Evolutionary conservation across 1,140 invertebrate genomes (phyloP), one percentile per base, ranked within the genome.

Genomic region (Megalonaias nervosa): DNA sequence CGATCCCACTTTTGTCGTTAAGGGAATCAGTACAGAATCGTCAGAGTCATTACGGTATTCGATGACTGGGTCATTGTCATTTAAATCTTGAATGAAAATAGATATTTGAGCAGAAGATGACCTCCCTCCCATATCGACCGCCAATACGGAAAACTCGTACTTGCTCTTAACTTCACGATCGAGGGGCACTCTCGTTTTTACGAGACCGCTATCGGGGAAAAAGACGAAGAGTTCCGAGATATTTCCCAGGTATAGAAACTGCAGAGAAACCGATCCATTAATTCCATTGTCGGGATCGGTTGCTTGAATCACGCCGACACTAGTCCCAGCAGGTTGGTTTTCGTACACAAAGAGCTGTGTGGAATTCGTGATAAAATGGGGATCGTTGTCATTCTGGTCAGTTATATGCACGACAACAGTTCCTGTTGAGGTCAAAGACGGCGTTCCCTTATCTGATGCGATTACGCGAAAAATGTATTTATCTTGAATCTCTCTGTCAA

Each of bases 361-460:
- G 57, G 76, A 71, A 58, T 78, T 60, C 6, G 15, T 16, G 21
- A n/a, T 21, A 72, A 78, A 78, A n/a, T 55, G 60, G 1, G 76
- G 76, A 56, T 71, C 76, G 74, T 78, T 78, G 48, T 78, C 76
- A 69, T 78, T 78, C n/a, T 68, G 19, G 62, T 78, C 76, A 15
- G 26, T 57, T 17, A 78, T 67, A 19, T 31, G 73, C 2, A 78
- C 48, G n/a, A 73, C 66, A 17, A 78, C 71, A 62, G 71, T 73
- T 62, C 76, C 70, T 0, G 76, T 78, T n/a, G 71, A 67, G 4
- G 71, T 73, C 17, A 58, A 38, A 38, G 70, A 56, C 2, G 64
- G 56, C 31, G 68, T 31, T 23, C 76, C 76, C 15, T 31, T 57
- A 69, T 78, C 76, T 59, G 55, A 62, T 38, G 76, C 76, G 13